Percentiles rank a stretch among this genome's conserved stretches.
Conservation (phyloP, 2,888 invertebrate genomes). For the Chironomus riparius region DNA sequence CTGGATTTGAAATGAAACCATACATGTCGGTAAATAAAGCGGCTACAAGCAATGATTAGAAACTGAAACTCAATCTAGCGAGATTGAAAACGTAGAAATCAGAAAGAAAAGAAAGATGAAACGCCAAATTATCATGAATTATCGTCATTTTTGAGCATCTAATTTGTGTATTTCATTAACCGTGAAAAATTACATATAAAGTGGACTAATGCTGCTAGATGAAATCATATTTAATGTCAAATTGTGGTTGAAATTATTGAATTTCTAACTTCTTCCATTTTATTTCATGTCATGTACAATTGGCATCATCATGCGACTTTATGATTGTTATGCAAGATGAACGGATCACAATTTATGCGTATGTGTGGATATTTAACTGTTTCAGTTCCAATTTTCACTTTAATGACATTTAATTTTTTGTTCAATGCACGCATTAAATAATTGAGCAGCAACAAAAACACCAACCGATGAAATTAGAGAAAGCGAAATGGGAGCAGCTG, state of each 20-base stretch:
- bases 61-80: neutral
- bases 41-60: neutral
- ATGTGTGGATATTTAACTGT: neutral
- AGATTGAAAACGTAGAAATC: neutral
- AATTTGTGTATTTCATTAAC: slow-evolving; percentile 13
- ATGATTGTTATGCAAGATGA: neutral
- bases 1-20: neutral
- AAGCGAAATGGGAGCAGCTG: neutral
- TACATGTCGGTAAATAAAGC: neutral
- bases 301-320: neutral
- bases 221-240: neutral
- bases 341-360: neutral
- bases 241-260: neutral
- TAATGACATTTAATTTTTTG: slow-evolving; percentile 25
- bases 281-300: neutral
- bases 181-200: slow-evolving; percentile 5
- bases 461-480: neutral
- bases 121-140: slow-evolving; percentile 2
- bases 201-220: neutral
- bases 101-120: neutral
- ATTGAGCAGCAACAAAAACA: neutral
- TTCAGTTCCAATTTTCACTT: slow-evolving; percentile 23
- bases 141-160: neutral
- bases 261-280: neutral
- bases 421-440: slow-evolving; percentile 20